Base-by-base conservation (phyloP, 2,113 vertebrate species). In the Xiphophorus hellerii region DNA sequence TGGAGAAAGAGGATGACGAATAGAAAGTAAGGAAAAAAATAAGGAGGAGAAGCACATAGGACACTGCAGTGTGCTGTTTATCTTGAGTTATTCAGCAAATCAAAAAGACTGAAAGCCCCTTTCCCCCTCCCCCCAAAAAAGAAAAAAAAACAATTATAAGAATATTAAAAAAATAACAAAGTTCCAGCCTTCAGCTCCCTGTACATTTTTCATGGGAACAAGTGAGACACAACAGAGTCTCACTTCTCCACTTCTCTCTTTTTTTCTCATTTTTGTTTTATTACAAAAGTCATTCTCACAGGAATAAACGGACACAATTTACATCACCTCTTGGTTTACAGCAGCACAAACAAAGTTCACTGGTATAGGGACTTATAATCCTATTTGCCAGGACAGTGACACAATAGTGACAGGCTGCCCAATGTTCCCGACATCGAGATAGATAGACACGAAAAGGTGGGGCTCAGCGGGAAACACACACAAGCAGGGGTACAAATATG, bases 251-350 rank as follows among this genome's bases (percentile, higher is more conserved):
- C 9, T n/a, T 62, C 66, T 69, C 48, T 9, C 9, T 33, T 64
- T 20, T 71, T 65, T 28, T 68, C 17, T 60, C 39, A 33, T 66
- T 29, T 3, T 63, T 39, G 31, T 75, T 81, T 78, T 79, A 61
- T 20, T 69, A 78, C 61, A 89, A 79, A 89, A 86, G 30, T 89
- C 84, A 89, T 88, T 76, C 87, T 87, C 87, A 90, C 86, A 71
- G 74, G 87, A 90, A 91, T 83, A 78, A 89, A 93, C 88, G 71
- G 88, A 92, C 90, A 93, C 87, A 82, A 88, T 90, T 86, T 89
- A 92, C 92, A 92, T 91, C 88, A 93, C 87, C 89, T 90, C 85
- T 89, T 78, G 82, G 83, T 88, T 89, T 68, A 92, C 92, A 90
- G 90, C 91, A 88, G 88, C 87, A 92, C 90, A 87, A 79, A 91